A percentile compares a stretch with the other conserved stretches of the same genome.
Conservation (phyloP, 2,888 invertebrate genomes). For the Napeogenes sylphis region DNA sequence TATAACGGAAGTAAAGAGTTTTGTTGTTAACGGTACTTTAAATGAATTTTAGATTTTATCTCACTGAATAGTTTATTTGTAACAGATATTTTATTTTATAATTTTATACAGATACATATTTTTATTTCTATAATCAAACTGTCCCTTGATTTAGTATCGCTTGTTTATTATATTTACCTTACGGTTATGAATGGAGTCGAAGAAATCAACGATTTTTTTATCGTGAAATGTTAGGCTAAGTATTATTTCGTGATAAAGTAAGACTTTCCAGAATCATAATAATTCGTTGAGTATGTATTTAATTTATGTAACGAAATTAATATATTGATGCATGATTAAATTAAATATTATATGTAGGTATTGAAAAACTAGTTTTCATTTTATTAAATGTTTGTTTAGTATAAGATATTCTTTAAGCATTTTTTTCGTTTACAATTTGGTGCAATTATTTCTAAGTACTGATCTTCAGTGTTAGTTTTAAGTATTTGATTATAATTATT, state of each 20-base stretch:
- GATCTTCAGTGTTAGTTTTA: conserved; percentile 46
- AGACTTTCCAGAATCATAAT: conserved; percentile 19
- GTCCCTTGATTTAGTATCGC: conserved; percentile 44
- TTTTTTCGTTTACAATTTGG: conserved; percentile 57
- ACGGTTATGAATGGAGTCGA: conserved; percentile 5
- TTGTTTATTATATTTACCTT: conserved; percentile 11
- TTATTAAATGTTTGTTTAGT: conserved; percentile 10
- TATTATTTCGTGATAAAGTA: conserved; percentile 45
- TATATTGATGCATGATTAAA: conserved; percentile 36
- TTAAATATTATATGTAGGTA: conserved; percentile 45
- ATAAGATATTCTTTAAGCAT: conserved; percentile 56
- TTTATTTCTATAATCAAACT: conserved; percentile 47
- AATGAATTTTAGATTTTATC: conserved; percentile 46
- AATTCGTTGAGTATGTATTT: conserved; percentile 25
- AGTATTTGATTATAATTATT: conserved; percentile 30
- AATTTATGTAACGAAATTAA: conserved; percentile 29
- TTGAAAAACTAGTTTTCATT: conserved; percentile 22
- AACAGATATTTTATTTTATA: conserved; percentile 49
- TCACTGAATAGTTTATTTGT: conserved; percentile 39
- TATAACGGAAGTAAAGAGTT: conserved; percentile 61
- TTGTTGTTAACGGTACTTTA: conserved; percentile 56
- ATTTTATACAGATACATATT: conserved; percentile 41
- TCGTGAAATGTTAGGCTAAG: conserved; percentile 27
- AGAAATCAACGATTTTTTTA: neutral
- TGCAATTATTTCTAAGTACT: conserved; percentile 64